Conservation (phyloP, 1,140 invertebrate species). For the Cyclargus thomasi region DNA sequence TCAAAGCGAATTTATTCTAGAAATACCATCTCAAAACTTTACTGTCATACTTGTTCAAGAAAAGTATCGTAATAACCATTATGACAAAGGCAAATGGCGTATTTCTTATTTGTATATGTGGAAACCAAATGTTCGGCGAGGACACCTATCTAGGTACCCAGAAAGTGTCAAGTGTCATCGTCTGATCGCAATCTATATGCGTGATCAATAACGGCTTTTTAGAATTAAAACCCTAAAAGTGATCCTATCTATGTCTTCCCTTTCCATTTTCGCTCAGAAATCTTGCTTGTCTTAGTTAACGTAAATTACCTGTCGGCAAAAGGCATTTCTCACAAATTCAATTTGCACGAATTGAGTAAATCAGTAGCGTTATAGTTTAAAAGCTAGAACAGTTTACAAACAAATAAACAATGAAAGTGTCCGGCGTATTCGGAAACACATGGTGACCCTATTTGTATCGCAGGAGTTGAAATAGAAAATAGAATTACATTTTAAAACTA, state of each 20-base stretch:
- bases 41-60: conserved; percentile 6
- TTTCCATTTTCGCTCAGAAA: too few species aligned
- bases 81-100: conserved; percentile 5
- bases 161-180: too few species aligned
- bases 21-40: conserved; percentile 11
- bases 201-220: too few species aligned
- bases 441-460: conserved; percentile 11
- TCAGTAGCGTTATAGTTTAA: background rate
- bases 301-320: background rate
- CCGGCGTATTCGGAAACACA: background rate
- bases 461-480: conserved; percentile 14
- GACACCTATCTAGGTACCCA: too few species aligned
- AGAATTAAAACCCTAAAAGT: too few species aligned
- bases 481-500: conserved; percentile 16
- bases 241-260: too few species aligned
- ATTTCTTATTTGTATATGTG: background rate
- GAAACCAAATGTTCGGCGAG: background rate
- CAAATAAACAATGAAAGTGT: background rate
- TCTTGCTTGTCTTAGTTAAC: too few species aligned
- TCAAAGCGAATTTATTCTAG: background rate
- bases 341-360: background rate
- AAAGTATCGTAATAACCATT: conserved; percentile 13
- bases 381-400: background rate
- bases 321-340: background rate
- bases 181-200: too few species aligned